Percentiles rank a stretch among this genome's conserved stretches.
Evolutionary conservation across 2,888 invertebrate genomes (phyloP).

Genomic region (Phlogophora meticulosa): DNA sequence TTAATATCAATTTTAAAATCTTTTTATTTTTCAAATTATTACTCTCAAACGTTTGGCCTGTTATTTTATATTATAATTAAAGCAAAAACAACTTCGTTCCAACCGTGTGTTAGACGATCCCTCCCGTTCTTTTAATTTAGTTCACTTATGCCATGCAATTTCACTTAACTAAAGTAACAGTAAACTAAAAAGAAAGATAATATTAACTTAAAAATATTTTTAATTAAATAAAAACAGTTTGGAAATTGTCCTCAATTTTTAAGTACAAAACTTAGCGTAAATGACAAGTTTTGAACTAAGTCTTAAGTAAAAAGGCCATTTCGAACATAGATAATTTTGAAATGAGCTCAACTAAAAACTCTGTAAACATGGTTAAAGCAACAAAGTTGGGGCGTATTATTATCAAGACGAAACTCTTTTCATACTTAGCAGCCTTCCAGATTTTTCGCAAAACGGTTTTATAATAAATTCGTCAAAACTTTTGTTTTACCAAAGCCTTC

Average conservation of each 20-base stretch:
- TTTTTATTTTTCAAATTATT: too few species aligned
- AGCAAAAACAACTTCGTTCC: too few species aligned
- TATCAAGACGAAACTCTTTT: constrained; percentile 25
- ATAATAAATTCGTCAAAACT: constrained; percentile 44
- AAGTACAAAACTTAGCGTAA: not conserved
- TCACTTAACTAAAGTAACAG: too few species aligned
- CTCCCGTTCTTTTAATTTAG: too few species aligned
- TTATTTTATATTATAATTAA: too few species aligned
- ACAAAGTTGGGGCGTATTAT: constrained; percentile 2
- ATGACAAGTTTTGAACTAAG: not conserved
- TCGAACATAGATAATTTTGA: not conserved
- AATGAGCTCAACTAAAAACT: constrained; percentile 1
- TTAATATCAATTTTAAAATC: too few species aligned
- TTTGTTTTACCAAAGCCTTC: constrained; percentile 7
- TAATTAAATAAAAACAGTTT: too few species aligned
- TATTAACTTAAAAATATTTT: too few species aligned
- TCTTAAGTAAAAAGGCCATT: not conserved
- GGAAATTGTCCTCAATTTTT: not conserved
- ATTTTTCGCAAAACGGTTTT: constrained; percentile 41
- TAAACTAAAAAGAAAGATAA: too few species aligned
- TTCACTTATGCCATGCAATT: too few species aligned
- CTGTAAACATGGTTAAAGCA: not conserved
- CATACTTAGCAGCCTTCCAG: constrained; percentile 9
- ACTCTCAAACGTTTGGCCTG: too few species aligned
- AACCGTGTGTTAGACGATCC: too few species aligned